Base-by-base conservation (phyloP, 2,888 invertebrate genomes). In the Entomobrya multifasciata region DNA sequence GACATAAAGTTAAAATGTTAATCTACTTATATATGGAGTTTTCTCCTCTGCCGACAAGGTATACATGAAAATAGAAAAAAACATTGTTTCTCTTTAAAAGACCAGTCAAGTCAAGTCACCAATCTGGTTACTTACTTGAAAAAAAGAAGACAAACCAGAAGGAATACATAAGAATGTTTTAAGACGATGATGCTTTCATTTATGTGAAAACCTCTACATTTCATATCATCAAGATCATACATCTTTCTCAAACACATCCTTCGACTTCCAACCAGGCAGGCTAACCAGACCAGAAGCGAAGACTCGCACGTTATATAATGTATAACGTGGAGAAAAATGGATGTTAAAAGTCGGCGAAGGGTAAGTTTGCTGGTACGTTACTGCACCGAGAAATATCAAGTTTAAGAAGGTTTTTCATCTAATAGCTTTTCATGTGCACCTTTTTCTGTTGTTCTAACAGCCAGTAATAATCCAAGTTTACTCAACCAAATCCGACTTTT, bases 181-280 rank as follows among this genome's bases (percentile, higher is more conserved):
- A 47, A 49, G 74, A 52, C 41, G 76, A n/a, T n/a, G n/a, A 77
- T 84, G 67, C 77, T 84, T 84, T 84, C 84, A 84, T 84, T 84
- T 83, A 62, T 62, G 27, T 36, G 60, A 67, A 84, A 84, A 67
- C 67, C 52, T 27, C 47, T 55, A 67, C 70, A 84, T 77, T 76
- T 77, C 84, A 84, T 60, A 30, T 81, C 55, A 70, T 81, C 81
- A 81, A 76, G 76, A 76, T 65, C 65, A 44, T 72, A 20, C 52
- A 36, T 65, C 52, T 49, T 49, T 47, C 60, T 49, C 36, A 70
- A 41, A 55, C 55, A 47, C 55, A 72, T 36, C 55, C 55, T 8
- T 27, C 60, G 22, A 5, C 22, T n/a, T n/a, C n/a, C n/a, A n/a
- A n/a, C n/a, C n/a, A n/a, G n/a, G n/a, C n/a, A n/a, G n/a, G n/a